Evolutionary conservation across 2,888 invertebrate genomes (phyloP).

Genomic region (Eupithecia tripunctaria): DNA sequence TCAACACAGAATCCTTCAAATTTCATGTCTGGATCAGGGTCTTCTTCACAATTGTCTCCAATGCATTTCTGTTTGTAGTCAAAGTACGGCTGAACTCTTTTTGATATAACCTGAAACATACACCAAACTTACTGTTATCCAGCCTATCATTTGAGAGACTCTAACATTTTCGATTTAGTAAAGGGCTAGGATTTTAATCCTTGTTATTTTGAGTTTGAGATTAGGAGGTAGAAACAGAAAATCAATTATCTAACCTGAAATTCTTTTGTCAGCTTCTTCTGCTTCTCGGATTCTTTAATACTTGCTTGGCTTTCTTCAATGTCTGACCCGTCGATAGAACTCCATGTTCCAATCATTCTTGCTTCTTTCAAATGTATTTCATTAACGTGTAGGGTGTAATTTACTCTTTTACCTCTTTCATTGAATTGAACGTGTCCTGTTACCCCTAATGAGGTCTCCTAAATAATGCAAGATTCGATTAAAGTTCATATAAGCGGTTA

Average conservation of each 20-base stretch:
- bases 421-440: constrained; percentile 89
- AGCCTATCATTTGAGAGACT: not conserved
- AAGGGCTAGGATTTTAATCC: not conserved
- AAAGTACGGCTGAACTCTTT: constrained; percentile 90
- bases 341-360: constrained; percentile 67
- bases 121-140: not conserved
- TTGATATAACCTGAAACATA: constrained; percentile 82
- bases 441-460: constrained; percentile 87
- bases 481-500: not conserved
- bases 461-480: constrained; percentile 37
- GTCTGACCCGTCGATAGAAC: constrained; percentile 76
- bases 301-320: constrained; percentile 63
- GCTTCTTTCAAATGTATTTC: constrained; percentile 68
- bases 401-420: constrained; percentile 86
- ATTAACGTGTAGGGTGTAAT: constrained; percentile 88
- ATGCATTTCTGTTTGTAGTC: constrained; percentile 83
- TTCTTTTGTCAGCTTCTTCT: constrained; percentile 72
- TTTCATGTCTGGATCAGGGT: constrained; percentile 83
- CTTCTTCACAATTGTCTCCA: constrained; percentile 70
- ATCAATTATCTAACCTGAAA: constrained; percentile 34
- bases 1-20: constrained; percentile 92
- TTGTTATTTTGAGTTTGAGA: not conserved
- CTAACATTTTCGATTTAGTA: not conserved
- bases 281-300: constrained; percentile 21
- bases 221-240: not conserved